A percentile compares a stretch with the other conserved stretches of the same genome.
Conservation (phyloP, 2,888 invertebrate species). For the Dryobotodes eremita region DNA sequence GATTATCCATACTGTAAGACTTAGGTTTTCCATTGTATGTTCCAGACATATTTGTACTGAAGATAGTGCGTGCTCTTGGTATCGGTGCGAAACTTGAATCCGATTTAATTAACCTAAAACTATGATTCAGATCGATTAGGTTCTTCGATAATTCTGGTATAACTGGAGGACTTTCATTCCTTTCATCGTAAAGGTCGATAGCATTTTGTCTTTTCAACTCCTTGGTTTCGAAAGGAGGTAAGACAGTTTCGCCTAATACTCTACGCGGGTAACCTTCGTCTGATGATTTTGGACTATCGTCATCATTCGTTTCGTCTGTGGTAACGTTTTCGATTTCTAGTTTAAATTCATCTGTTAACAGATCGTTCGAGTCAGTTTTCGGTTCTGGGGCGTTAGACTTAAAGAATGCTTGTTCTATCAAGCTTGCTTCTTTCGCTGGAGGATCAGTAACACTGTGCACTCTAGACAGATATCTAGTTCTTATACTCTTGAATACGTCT, state of each 20-base stretch:
- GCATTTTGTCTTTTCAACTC: slow-evolving; percentile 82
- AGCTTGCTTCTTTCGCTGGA: slow-evolving; percentile 75
- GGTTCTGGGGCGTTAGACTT: slow-evolving; percentile 73
- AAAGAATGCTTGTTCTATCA: slow-evolving; percentile 84
- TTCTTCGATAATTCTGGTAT: slow-evolving; percentile 62
- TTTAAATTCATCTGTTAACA: slow-evolving; percentile 68
- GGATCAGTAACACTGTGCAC: slow-evolving; percentile 85
- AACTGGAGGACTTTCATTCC: slow-evolving; percentile 65
- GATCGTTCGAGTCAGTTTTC: slow-evolving; percentile 63
- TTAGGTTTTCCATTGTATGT: slow-evolving; percentile 87
- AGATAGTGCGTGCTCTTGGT: slow-evolving; percentile 76
- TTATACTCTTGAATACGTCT: slow-evolving; percentile 85
- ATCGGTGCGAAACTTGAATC: slow-evolving; percentile 71
- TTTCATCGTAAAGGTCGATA: slow-evolving; percentile 74
- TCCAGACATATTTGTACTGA: slow-evolving; percentile 78
- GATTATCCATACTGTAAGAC: slow-evolving; percentile 85
- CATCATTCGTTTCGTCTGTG: slow-evolving; percentile 83
- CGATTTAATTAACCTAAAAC: slow-evolving; percentile 73
- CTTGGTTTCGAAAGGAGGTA: slow-evolving; percentile 76
- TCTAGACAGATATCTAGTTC: slow-evolving; percentile 85
- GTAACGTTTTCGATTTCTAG: slow-evolving; percentile 82
- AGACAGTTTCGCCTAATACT: slow-evolving; percentile 70
- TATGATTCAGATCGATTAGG: slow-evolving; percentile 68
- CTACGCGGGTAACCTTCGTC: slow-evolving; percentile 63
- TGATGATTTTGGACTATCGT: slow-evolving; percentile 69